Conservation (phyloP, 1,140 invertebrate genomes). For the Nebria ingens region DNA sequence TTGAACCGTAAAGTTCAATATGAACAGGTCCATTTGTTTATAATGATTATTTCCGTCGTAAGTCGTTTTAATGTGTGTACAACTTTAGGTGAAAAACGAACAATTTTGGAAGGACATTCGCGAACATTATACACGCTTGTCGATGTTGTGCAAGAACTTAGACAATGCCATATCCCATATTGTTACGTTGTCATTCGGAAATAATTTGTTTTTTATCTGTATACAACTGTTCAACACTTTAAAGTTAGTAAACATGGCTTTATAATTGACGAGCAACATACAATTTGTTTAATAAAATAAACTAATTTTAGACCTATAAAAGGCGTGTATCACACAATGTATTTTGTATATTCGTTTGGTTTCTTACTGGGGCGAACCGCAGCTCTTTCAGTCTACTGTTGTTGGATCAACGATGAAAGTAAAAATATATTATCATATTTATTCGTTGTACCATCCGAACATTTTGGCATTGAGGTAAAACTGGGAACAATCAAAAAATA, state of each 20-base stretch:
- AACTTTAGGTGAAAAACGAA: conserved; percentile 30
- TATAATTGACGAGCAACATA: too few relatives aligned
- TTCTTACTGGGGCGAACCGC: conserved; percentile 44
- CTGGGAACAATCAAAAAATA: neutral
- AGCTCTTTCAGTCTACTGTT: conserved; percentile 41
- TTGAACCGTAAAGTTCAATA: conserved; percentile 43
- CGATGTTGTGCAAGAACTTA: conserved; percentile 40
- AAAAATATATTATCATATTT: conserved; percentile 1
- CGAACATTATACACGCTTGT: conserved; percentile 45
- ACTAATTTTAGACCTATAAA: neutral
- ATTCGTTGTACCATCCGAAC: neutral
- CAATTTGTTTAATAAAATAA: too few relatives aligned
- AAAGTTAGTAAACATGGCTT: too few relatives aligned
- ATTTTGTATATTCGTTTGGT: conserved; percentile 48
- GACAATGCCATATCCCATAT: conserved; percentile 46
- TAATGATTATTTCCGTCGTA: too few relatives aligned
- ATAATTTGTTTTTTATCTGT: conserved; percentile 63
- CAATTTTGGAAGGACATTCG: conserved; percentile 43
- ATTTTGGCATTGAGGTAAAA: neutral
- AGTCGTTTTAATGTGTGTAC: too few relatives aligned
- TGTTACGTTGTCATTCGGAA: conserved; percentile 49
- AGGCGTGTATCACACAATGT: conserved; percentile 19
- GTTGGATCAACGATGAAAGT: conserved; percentile 45
- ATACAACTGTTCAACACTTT: conserved; percentile 61
- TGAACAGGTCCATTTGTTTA: conserved; percentile 17